Evolutionary conservation across 2,113 vertebrate species (phyloP).

Genomic region (Mirounga angustirostris): DNA sequence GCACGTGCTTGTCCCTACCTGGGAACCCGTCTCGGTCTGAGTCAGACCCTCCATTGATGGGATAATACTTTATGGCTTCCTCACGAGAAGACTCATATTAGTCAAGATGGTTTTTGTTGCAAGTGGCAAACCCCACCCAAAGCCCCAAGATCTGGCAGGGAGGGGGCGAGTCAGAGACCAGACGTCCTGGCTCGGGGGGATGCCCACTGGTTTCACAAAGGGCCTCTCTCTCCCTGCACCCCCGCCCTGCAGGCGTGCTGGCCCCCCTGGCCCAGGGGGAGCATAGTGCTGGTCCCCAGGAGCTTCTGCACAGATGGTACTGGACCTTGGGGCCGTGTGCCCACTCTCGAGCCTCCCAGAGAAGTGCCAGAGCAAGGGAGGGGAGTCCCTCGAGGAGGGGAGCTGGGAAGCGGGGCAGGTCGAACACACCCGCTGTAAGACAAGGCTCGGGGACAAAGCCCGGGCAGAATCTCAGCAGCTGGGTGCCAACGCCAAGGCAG

Average conservation of each 20-base stretch:
- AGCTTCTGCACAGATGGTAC: not conserved
- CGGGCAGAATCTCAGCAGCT: not conserved
- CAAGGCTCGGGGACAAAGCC: not conserved
- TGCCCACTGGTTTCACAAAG: no score
- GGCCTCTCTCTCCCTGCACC: not conserved
- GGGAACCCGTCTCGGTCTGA: not conserved
- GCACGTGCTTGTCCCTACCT: not conserved
- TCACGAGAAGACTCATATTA: not conserved
- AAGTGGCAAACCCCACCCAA: not conserved
- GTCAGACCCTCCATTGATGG: not conserved
- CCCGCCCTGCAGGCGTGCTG: no score
- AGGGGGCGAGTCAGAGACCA: not conserved
- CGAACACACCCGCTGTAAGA: not conserved
- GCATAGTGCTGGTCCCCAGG: not conserved
- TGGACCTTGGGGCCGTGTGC: accelerated
- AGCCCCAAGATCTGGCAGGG: no score
- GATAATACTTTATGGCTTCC: not conserved
- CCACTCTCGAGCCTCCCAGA: not conserved
- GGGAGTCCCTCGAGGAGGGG: not conserved
- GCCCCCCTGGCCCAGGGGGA: not conserved
- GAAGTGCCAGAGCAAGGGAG: not conserved
- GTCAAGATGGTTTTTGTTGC: not conserved
- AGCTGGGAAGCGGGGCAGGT: not conserved
- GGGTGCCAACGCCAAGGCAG: not conserved
- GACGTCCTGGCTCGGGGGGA: not conserved